phyloP scores from a whole-genome alignment of 1,140 invertebrate species.

The Drosophila insularis region DNA sequence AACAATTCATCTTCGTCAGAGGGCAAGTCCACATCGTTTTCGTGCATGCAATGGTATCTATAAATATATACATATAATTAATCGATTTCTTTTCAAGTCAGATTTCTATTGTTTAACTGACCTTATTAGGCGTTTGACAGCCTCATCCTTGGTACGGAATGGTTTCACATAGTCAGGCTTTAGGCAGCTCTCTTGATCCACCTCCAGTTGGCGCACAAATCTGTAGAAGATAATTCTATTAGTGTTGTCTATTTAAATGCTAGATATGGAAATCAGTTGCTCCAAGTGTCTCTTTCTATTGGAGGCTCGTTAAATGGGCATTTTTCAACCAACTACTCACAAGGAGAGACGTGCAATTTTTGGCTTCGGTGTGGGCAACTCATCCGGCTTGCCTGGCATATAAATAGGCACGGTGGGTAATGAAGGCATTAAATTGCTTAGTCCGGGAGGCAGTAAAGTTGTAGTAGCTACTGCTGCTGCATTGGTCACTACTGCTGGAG shows the following conservation, averaged over 20 bases:
- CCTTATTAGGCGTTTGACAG: conserved; percentile 89
- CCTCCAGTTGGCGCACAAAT: conserved; percentile 89
- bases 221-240: conserved; percentile 71
- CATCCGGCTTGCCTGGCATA: conserved; percentile 60
- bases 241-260: not conserved
- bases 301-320: conserved; percentile 56
- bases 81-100: no score
- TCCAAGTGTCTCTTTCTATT: conserved; percentile 41
- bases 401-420: conserved; percentile 47
- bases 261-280: conserved; percentile 45
- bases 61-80: conserved; percentile 2
- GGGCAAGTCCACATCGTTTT: conserved; percentile 87
- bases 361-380: conserved; percentile 73
- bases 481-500: conserved; percentile 12
- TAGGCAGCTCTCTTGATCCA: conserved; percentile 90
- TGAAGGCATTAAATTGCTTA: conserved; percentile 50
- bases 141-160: conserved; percentile 89
- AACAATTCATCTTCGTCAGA: conserved; percentile 91
- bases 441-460: conserved; percentile 4
- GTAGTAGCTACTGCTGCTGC: conserved; percentile 18
- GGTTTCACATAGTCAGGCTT: conserved; percentile 90
- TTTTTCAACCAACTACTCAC: conserved; percentile 83
- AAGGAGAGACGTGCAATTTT: conserved; percentile 82
- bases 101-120: conserved; percentile 1
- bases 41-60: conserved; percentile 91